Conservation (phyloP, 2,888 invertebrate genomes). For the Keiferia lycopersicella region DNA sequence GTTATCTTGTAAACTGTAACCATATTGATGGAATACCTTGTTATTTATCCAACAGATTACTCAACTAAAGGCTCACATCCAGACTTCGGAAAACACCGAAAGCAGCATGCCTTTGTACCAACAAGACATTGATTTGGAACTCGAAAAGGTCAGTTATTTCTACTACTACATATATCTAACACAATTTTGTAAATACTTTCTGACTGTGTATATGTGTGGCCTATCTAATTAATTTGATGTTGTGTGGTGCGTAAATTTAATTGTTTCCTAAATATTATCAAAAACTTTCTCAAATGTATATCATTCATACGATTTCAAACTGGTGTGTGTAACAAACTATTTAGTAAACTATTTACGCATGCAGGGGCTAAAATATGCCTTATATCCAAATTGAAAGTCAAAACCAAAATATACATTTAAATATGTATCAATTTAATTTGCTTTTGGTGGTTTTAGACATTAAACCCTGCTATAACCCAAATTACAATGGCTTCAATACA, state of each 20-base stretch:
- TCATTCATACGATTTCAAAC: neutral
- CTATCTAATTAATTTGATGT: neutral
- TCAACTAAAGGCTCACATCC: slow-evolving; percentile 78
- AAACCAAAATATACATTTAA: too few relatives aligned
- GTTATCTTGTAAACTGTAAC: neutral
- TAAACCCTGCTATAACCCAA: neutral
- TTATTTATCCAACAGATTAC: slow-evolving; percentile 65
- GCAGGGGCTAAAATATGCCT: neutral
- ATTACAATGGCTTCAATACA: neutral
- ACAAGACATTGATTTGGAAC: slow-evolving; percentile 76
- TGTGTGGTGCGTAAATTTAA: neutral
- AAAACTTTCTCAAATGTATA: neutral
- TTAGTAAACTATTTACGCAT: neutral
- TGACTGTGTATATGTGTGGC: neutral
- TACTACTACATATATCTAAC: neutral
- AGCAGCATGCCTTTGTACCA: slow-evolving; percentile 76
- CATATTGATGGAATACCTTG: too few relatives aligned
- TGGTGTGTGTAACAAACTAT: neutral
- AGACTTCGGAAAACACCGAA: slow-evolving; percentile 68
- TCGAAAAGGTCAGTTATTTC: slow-evolving; percentile 68
- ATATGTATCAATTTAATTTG: neutral
- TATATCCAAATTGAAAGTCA: too few relatives aligned
- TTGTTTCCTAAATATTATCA: neutral
- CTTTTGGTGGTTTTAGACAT: slow-evolving; percentile 6
- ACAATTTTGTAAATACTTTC: slow-evolving; percentile 4